phyloP scores from a whole-genome alignment of 2,888 invertebrate genomes.

The Glaucopsyche alexis region DNA sequence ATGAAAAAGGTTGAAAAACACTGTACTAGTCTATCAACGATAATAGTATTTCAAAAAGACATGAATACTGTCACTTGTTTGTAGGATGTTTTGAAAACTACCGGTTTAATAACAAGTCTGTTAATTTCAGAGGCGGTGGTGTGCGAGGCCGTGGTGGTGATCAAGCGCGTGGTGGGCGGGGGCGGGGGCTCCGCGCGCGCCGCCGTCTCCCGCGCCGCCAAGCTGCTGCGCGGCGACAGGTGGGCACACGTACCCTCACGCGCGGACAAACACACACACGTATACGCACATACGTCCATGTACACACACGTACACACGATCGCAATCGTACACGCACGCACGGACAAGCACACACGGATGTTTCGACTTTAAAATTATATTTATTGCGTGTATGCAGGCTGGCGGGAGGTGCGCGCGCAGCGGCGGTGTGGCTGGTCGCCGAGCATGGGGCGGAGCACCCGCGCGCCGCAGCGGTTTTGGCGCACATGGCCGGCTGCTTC shows the following conservation, averaged over 20 bases:
- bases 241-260: slow-evolving; percentile 38
- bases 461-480: slow-evolving; percentile 63
- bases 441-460: slow-evolving; percentile 66
- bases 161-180: slow-evolving; percentile 71
- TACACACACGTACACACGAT: no score
- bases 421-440: slow-evolving; percentile 69
- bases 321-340: no score
- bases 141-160: slow-evolving; percentile 74
- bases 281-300: no score
- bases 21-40: no score
- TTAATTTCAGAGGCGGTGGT: slow-evolving; percentile 65
- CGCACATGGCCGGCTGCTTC: slow-evolving; percentile 62
- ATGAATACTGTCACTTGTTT: no score
- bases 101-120: slow-evolving; percentile 25
- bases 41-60: no score
- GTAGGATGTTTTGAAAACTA: background rate
- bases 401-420: slow-evolving; percentile 63
- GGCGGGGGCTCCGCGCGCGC: slow-evolving; percentile 63
- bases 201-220: slow-evolving; percentile 66
- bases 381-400: slow-evolving; percentile 45
- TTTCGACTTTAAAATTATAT: no score
- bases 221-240: slow-evolving; percentile 63
- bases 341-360: no score
- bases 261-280: background rate
- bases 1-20: no score